These are phyloP conservation scores for Nyctereutes procyonoides DNA, from an alignment of 2,113 vertebrate genomes.

Conservation along the genomic window DNA sequence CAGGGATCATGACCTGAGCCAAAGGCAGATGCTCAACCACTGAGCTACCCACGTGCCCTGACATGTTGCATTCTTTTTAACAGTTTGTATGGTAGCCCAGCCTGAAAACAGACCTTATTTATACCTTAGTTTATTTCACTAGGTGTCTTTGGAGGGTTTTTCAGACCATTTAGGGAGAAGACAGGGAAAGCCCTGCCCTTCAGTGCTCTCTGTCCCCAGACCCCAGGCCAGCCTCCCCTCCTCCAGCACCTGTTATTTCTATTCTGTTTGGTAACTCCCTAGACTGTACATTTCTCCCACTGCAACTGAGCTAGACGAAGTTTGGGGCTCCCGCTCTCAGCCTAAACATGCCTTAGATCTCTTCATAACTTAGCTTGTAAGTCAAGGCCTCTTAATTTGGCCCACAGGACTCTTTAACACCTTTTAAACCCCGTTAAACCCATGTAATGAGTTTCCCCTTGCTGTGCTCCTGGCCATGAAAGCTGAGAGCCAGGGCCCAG, in stretches of 20 bases:
- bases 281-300: not conserved
- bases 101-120: not conserved
- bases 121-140: not conserved
- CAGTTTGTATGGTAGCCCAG: not conserved
- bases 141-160: not conserved
- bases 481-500: constrained; percentile 66
- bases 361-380: constrained; percentile 69
- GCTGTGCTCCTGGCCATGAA: constrained; percentile 66
- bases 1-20: no score
- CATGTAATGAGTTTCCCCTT: constrained; percentile 68
- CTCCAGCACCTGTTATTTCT: constrained; percentile 20
- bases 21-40: no score
- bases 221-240: not conserved
- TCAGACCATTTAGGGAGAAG: not conserved
- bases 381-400: constrained; percentile 75
- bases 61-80: not conserved
- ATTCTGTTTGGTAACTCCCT: not conserved
- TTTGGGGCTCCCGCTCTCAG: constrained; percentile 1
- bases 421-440: constrained; percentile 73
- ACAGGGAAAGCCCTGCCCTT: not conserved
- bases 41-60: no score
- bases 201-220: not conserved
- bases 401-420: constrained; percentile 71
- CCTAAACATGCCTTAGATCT: constrained; percentile 46
- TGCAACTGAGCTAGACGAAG: not conserved